Evolutionary conservation across 2,113 vertebrate species (phyloP).

Genomic region (Eidolon helvum): DNA sequence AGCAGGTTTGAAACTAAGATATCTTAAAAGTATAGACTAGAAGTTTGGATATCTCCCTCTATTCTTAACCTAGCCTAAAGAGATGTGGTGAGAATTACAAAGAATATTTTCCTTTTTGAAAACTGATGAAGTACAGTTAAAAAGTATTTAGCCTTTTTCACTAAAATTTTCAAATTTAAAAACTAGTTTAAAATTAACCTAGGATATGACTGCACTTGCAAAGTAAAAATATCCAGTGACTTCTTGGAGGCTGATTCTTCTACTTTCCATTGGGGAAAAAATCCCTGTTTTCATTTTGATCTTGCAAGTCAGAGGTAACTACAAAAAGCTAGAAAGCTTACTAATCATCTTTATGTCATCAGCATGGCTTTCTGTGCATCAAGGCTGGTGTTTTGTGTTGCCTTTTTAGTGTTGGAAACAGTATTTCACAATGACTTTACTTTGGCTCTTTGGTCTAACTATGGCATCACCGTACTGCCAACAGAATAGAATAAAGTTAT

Average conservation of each 20-base stretch:
- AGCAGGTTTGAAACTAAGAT: constrained; percentile 30
- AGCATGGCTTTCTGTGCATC: neutral
- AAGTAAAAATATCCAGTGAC: neutral
- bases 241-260: neutral
- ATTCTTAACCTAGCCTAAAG: neutral
- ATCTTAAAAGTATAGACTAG: neutral
- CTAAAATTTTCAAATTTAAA: constrained; percentile 35
- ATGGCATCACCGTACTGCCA: neutral
- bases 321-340: neutral
- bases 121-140: neutral
- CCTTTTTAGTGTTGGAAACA: neutral
- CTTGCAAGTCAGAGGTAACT: neutral
- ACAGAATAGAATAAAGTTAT: neutral
- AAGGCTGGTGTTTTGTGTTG: neutral
- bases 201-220: neutral
- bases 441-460: neutral
- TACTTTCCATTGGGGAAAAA: neutral
- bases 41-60: neutral
- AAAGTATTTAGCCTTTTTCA: constrained; percentile 22
- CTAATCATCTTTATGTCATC: neutral
- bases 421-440: neutral
- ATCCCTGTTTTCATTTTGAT: constrained; percentile 20
- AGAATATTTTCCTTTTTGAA: constrained; percentile 26
- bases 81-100: neutral
- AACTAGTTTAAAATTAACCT: constrained; percentile 36